These are phyloP conservation scores for Bufotes viridis DNA, from an alignment of 2,797 vertebrate species.

Conservation along the genomic window DNA sequence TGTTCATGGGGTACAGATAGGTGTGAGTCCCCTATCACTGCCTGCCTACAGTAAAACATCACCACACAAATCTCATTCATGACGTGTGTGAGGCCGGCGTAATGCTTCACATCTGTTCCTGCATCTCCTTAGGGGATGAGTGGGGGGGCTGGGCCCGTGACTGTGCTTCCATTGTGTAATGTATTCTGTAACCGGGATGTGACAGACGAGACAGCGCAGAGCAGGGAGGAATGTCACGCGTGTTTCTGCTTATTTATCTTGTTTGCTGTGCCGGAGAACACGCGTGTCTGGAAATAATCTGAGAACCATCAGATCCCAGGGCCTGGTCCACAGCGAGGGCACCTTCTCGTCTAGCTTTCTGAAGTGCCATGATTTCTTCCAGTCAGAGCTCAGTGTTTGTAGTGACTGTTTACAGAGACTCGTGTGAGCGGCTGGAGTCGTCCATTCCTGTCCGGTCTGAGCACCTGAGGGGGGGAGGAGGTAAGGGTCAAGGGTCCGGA, in stretches of 20 bases:
- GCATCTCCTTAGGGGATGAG: background rate
- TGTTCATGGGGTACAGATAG: background rate
- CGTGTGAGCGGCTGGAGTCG: background rate
- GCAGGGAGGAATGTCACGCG: background rate
- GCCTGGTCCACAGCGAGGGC: background rate
- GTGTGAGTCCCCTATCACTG: background rate
- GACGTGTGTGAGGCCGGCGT: background rate
- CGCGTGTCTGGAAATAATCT: background rate
- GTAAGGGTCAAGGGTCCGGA: background rate
- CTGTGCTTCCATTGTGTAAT: conserved; percentile 8
- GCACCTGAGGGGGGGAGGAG: background rate
- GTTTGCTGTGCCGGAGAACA: background rate
- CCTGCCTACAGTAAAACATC: background rate
- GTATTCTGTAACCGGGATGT: background rate
- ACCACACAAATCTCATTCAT: background rate
- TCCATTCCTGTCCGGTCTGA: background rate
- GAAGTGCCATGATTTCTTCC: background rate
- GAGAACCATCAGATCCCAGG: background rate
- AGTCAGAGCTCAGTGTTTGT: background rate
- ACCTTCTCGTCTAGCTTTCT: background rate
- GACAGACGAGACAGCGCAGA: background rate
- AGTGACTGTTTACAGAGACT: conserved; percentile 12
- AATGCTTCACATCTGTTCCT: background rate
- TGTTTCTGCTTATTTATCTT: conserved; percentile 4
- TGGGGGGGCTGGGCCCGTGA: background rate